A percentile compares a stretch with the other conserved stretches of the same genome.
Evolutionary conservation across 2,797 vertebrate genomes (phyloP).

Genomic region (Trachurus trachurus): DNA sequence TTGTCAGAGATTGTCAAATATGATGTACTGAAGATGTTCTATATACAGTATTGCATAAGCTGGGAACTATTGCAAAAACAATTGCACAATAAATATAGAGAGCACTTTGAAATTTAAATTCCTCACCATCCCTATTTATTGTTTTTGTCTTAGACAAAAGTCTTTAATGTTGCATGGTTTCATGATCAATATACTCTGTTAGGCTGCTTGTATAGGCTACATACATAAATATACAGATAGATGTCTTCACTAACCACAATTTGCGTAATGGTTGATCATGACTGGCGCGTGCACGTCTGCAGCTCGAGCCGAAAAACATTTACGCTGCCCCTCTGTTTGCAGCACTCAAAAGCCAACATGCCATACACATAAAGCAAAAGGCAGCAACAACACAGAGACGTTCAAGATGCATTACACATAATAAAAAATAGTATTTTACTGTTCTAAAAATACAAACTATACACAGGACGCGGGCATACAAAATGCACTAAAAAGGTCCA

Average conservation of each 20-base stretch:
- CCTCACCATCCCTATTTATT: neutral
- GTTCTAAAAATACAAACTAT: neutral
- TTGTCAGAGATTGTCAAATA: constrained; percentile 3
- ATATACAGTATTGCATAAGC: neutral
- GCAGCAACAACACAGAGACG: neutral
- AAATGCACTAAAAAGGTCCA: neutral
- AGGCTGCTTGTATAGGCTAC: too few species aligned
- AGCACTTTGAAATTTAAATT: neutral
- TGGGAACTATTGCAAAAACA: neutral
- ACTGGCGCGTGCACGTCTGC: too few species aligned
- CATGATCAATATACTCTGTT: neutral
- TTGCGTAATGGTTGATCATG: too few species aligned
- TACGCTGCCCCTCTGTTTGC: too few species aligned
- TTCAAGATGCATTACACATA: neutral
- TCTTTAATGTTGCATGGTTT: neutral
- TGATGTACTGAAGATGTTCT: neutral
- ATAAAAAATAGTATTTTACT: neutral
- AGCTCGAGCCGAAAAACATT: neutral
- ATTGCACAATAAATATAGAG: neutral
- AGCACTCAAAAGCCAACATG: neutral
- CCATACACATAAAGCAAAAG: neutral
- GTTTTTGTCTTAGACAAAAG: too few species aligned
- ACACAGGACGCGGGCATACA: too few species aligned
- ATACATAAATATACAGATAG: neutral
- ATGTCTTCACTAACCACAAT: neutral